Evolutionary conservation across 2,888 invertebrate species (phyloP).

Genomic region (Cetonia aurata): DNA sequence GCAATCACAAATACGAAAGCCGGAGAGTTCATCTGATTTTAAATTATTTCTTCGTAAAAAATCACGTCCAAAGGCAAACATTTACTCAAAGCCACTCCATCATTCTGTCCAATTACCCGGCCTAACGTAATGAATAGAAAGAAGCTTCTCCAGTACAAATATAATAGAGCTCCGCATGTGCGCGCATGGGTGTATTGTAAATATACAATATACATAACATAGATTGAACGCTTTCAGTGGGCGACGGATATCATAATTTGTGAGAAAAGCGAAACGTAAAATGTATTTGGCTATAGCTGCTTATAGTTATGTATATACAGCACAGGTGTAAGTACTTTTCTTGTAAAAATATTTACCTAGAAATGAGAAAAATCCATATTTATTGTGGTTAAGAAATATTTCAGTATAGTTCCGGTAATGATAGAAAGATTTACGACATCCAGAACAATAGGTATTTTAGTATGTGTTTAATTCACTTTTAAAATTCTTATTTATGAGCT

Average conservation of each 20-base stretch:
- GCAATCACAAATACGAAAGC: constrained; percentile 23
- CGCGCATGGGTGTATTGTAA: background rate
- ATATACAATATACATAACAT: constrained; percentile 1
- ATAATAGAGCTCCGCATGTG: constrained; percentile 18
- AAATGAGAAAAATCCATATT: too few species aligned
- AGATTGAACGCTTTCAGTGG: constrained; percentile 8
- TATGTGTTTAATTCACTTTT: background rate
- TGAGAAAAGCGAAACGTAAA: constrained; percentile 2
- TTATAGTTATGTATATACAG: background rate
- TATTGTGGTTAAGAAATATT: too few species aligned
- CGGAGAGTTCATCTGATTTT: constrained; percentile 29
- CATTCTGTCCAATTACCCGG: constrained; percentile 36
- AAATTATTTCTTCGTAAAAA: constrained; percentile 35
- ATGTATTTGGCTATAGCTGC: background rate
- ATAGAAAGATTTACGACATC: too few species aligned
- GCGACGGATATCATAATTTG: constrained; percentile 10
- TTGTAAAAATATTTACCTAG: too few species aligned
- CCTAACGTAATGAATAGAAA: constrained; percentile 35
- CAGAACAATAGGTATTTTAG: background rate
- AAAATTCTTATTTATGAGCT: constrained; percentile 22
- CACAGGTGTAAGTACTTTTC: too few species aligned
- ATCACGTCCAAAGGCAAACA: constrained; percentile 39
- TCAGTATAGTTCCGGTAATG: too few species aligned
- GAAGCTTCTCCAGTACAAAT: constrained; percentile 30
- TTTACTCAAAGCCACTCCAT: constrained; percentile 38